Evolutionary conservation across 2,888 invertebrate genomes (phyloP).

Genomic region (Lobophora halterata): DNA sequence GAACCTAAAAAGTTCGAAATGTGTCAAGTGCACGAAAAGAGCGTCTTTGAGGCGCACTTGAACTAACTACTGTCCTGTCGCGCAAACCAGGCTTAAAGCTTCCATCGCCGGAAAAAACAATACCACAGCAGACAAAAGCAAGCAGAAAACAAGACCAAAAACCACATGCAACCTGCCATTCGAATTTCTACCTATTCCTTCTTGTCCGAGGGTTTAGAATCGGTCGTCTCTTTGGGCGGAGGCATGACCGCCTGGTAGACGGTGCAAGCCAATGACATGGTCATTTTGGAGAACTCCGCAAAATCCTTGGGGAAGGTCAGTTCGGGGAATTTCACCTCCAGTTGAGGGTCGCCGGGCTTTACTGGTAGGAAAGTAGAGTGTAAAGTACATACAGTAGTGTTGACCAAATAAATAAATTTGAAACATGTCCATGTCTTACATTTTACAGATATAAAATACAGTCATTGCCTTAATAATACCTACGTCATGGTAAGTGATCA

Average conservation of each 20-base stretch:
- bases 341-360: slow-evolving; percentile 85
- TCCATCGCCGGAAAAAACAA: slow-evolving; percentile 7
- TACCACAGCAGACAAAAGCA: slow-evolving; percentile 19
- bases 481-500: no score
- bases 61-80: no score
- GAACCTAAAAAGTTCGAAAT: no score
- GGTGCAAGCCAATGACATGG: slow-evolving; percentile 61
- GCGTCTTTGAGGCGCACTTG: no score
- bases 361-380: slow-evolving; percentile 61
- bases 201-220: slow-evolving; percentile 52
- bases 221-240: slow-evolving; percentile 58
- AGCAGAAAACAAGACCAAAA: slow-evolving; percentile 29
- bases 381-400: no score
- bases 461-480: no score
- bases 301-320: slow-evolving; percentile 82
- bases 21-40: no score
- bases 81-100: no score
- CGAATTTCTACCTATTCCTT: slow-evolving; percentile 64
- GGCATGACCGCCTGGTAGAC: slow-evolving; percentile 73
- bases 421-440: no score
- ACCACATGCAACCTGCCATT: slow-evolving; percentile 12
- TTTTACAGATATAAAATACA: no score
- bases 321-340: slow-evolving; percentile 81
- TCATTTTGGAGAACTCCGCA: slow-evolving; percentile 76
- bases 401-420: no score